A percentile compares a stretch with the other conserved stretches of the same genome.
Conservation (phyloP, 2,888 invertebrate species). For the Orthonychiurus folsomi region DNA sequence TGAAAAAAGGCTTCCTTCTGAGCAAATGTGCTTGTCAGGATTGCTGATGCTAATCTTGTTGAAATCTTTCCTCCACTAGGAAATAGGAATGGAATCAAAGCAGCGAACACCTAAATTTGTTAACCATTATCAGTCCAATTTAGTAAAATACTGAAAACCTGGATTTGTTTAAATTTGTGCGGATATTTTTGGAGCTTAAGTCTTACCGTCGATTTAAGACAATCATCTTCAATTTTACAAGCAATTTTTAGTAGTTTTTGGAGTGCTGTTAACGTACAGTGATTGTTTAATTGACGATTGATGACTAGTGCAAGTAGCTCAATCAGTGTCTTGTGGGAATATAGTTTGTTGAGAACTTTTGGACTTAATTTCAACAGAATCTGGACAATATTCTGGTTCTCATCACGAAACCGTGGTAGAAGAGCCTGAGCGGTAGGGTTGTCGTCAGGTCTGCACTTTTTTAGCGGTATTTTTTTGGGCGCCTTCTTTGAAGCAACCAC, state of each 20-base stretch:
- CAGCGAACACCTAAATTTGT: conserved; percentile 49
- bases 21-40: conserved; percentile 47
- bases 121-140: neutral
- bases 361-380: conserved; percentile 47
- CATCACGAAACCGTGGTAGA: conserved; percentile 58
- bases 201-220: too few relatives aligned
- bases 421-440: conserved; percentile 59
- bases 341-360: conserved; percentile 44
- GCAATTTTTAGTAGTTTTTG: conserved; percentile 13
- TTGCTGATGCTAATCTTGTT: conserved; percentile 45
- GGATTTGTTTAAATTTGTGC: too few relatives aligned
- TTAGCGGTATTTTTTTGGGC: conserved; percentile 4
- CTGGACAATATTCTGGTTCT: conserved; percentile 54
- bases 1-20: conserved; percentile 44
- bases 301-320: conserved; percentile 50
- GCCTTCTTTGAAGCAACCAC: neutral
- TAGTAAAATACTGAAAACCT: too few relatives aligned
- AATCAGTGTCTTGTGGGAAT: conserved; percentile 48
- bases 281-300: conserved; percentile 42
- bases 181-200: too few relatives aligned
- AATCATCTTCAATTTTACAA: conserved; percentile 6
- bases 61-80: conserved; percentile 47
- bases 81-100: conserved; percentile 56
- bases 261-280: conserved; percentile 22
- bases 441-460: conserved; percentile 42